A percentile compares a stretch with the other conserved stretches of the same genome.
These are phyloP conservation scores for Passer montanus DNA, from an alignment of 2,113 vertebrate genomes.

Conservation along the genomic window DNA sequence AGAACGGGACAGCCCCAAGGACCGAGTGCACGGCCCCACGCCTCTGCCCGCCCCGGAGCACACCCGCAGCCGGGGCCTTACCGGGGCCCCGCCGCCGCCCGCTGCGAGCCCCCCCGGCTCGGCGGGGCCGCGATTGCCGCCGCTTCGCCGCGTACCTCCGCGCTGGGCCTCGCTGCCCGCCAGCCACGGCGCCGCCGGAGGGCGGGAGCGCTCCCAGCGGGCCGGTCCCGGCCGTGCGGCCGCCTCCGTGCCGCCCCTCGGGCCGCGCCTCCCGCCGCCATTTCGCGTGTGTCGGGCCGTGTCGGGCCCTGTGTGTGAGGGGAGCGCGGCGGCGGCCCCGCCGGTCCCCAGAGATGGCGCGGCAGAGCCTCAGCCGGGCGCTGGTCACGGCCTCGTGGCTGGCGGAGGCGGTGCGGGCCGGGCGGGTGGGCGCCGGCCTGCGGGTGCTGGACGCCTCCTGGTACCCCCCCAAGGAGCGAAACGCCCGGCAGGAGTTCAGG, in stretches of 20 bases:
- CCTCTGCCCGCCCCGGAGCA: neutral
- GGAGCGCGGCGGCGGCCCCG: neutral
- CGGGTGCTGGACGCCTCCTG: constrained; percentile 89
- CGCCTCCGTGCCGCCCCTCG: neutral
- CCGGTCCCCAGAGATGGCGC: constrained; percentile 53
- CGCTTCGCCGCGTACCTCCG: neutral
- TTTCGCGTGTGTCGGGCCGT: neutral
- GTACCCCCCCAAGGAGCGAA: constrained; percentile 82
- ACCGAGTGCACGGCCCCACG: neutral
- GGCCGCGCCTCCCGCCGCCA: neutral
- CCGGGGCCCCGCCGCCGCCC: neutral
- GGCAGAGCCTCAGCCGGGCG: constrained; percentile 69
- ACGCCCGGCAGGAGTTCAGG: constrained; percentile 81
- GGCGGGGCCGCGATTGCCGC: neutral
- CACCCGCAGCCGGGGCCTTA: neutral
- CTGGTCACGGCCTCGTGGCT: constrained; percentile 88
- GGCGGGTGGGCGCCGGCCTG: constrained; percentile 72
- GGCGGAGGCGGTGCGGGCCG: constrained; percentile 75
- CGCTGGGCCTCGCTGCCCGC: neutral
- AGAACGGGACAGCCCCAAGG: neutral
- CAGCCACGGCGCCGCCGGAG: neutral
- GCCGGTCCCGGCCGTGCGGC: neutral
- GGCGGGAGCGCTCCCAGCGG: neutral
- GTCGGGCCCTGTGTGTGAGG: neutral
- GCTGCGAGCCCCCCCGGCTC: neutral